Percentiles rank a stretch among this genome's conserved stretches.
These are phyloP conservation scores for Sebastes trivittatus DNA, from an alignment of 2,797 vertebrate genomes.

Conservation along the genomic window DNA sequence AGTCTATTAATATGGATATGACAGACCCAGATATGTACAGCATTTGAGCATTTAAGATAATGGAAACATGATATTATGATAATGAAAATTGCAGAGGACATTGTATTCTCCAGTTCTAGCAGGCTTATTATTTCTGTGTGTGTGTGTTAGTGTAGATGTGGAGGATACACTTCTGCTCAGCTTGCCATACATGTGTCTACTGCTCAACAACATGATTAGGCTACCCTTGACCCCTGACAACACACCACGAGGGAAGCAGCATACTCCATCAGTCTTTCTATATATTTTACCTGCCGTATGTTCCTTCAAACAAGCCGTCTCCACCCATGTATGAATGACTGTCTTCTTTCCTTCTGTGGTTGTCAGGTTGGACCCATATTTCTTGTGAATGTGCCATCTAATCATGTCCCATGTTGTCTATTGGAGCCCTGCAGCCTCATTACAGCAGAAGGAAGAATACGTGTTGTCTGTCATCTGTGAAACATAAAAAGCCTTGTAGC, in stretches of 20 bases:
- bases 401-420: constrained; percentile 56
- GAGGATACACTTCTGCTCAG: not conserved
- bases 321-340: constrained; percentile 1
- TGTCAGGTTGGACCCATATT: constrained; percentile 46
- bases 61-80: not conserved
- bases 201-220: not conserved
- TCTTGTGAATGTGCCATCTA: constrained; percentile 34
- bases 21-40: not conserved
- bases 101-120: not conserved
- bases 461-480: constrained; percentile 53
- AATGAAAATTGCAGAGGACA: not conserved
- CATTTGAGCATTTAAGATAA: not conserved
- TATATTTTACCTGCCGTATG: not conserved
- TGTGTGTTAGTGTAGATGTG: not conserved
- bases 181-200: not conserved
- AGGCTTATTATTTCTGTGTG: not conserved
- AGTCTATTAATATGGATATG: not conserved
- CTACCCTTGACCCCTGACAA: constrained; percentile 4
- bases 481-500: constrained; percentile 49
- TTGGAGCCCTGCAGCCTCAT: constrained; percentile 52
- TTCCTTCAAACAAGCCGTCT: not conserved
- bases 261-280: not conserved
- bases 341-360: constrained; percentile 25
- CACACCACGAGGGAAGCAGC: not conserved
- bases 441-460: constrained; percentile 37